These are phyloP conservation scores for Chloroclysta siterata DNA, from an alignment of 2,888 invertebrate genomes.

Conservation along the genomic window DNA sequence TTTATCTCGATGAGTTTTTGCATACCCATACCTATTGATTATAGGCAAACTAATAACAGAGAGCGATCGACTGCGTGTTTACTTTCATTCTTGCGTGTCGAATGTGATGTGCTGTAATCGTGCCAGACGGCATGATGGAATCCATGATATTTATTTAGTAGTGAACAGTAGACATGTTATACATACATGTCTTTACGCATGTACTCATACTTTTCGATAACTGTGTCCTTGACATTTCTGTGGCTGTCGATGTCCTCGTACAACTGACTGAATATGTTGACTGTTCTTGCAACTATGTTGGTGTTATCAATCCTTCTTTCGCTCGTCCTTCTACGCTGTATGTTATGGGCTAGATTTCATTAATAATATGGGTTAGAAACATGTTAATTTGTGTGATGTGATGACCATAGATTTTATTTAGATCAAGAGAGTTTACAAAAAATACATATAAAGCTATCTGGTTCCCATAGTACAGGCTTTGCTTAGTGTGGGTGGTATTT, in stretches of 20 bases:
- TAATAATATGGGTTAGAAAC: too few relatives aligned
- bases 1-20: constrained; percentile 48
- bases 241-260: neutral
- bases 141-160: constrained; percentile 29
- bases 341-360: too few relatives aligned
- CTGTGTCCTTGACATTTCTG: constrained; percentile 35
- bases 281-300: neutral
- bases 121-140: constrained; percentile 33
- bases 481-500: too few relatives aligned
- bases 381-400: too few relatives aligned
- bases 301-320: too few relatives aligned
- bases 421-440: too few relatives aligned
- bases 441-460: too few relatives aligned
- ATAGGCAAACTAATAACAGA: constrained; percentile 56
- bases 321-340: too few relatives aligned
- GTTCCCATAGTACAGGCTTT: too few relatives aligned
- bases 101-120: constrained; percentile 45
- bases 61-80: constrained; percentile 58
- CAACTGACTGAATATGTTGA: neutral
- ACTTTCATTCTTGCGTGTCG: constrained; percentile 57
- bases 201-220: constrained; percentile 11
- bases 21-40: constrained; percentile 52
- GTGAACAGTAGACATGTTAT: neutral
- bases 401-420: too few relatives aligned
- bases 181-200: constrained; percentile 20